Evolutionary conservation across 2,888 invertebrate genomes (phyloP).

Genomic region (Alviniconcha strummeri): DNA sequence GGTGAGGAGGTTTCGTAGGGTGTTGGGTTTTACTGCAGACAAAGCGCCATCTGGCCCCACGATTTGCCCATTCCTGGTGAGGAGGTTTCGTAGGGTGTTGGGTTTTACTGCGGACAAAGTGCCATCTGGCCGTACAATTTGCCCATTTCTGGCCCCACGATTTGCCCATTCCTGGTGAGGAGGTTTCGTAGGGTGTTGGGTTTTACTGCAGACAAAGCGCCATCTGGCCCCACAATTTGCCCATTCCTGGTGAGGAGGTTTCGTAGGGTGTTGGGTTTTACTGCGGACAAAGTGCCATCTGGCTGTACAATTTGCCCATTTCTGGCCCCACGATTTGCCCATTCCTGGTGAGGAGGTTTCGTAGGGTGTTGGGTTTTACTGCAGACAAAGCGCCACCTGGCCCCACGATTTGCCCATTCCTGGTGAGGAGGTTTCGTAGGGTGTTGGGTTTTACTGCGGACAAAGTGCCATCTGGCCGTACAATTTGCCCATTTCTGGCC

Average conservation of each 20-base stretch:
- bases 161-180: slow-evolving; percentile 75
- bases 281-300: slow-evolving; percentile 83
- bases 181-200: background rate
- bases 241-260: slow-evolving; percentile 73
- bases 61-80: slow-evolving; percentile 79
- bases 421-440: slow-evolving; percentile 56
- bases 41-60: slow-evolving; percentile 94
- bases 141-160: slow-evolving; percentile 85
- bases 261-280: background rate
- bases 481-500: slow-evolving; percentile 78
- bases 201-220: too few species aligned
- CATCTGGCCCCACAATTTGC: slow-evolving; percentile 77
- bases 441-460: too few species aligned
- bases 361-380: too few species aligned
- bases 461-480: too few species aligned
- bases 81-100: background rate
- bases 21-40: too few species aligned
- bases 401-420: slow-evolving; percentile 85
- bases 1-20: slow-evolving; percentile 57
- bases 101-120: too few species aligned
- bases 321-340: slow-evolving; percentile 77
- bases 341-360: slow-evolving; percentile 72
- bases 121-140: too few species aligned
- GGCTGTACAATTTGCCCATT: slow-evolving; percentile 81
- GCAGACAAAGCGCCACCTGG: slow-evolving; percentile 86